Percentiles rank a stretch among this genome's conserved stretches.
phyloP scores from a whole-genome alignment of 2,888 invertebrate genomes.

The Agonum fuliginosum region DNA sequence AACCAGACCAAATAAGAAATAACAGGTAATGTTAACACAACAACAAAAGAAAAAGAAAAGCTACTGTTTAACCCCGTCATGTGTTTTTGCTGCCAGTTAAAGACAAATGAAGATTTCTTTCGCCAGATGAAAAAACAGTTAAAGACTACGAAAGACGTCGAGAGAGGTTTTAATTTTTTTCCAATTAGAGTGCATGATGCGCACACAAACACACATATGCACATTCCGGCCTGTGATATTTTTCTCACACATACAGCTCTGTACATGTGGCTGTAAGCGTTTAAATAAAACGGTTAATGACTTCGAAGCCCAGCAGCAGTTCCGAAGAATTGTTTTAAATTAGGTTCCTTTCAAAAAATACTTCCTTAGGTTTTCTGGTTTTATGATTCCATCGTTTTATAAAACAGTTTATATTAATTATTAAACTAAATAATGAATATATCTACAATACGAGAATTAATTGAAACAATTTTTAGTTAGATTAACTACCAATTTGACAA shows the following conservation, averaged over 20 bases:
- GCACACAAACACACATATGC: slow-evolving; percentile 22
- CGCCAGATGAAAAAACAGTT: slow-evolving; percentile 32
- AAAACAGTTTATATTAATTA: too few relatives aligned
- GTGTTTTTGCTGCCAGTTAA: slow-evolving; percentile 28
- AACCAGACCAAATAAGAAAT: too few relatives aligned
- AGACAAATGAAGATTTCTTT: slow-evolving; percentile 46
- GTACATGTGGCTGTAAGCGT: slow-evolving; percentile 51
- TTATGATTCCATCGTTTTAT: too few relatives aligned
- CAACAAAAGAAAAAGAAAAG: slow-evolving; percentile 20
- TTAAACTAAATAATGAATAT: background rate
- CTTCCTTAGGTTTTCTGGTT: background rate
- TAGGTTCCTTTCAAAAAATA: slow-evolving; percentile 2
- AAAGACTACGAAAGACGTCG: slow-evolving; percentile 24
- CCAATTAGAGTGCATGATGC: slow-evolving; percentile 38
- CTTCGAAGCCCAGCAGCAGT: background rate
- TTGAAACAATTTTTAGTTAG: too few relatives aligned
- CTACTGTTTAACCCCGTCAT: slow-evolving; percentile 25
- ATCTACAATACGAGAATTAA: too few relatives aligned
- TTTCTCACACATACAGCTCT: slow-evolving; percentile 33
- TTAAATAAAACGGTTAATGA: slow-evolving; percentile 53
- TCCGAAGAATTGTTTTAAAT: slow-evolving; percentile 17
- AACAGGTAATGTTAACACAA: slow-evolving; percentile 25
- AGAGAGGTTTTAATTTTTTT: slow-evolving; percentile 37
- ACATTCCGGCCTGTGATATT: slow-evolving; percentile 29
- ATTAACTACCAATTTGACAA: too few relatives aligned